Evolutionary conservation across 2,888 invertebrate genomes (phyloP), one percentile per base, ranked within the genome.

Genomic region (Hirtodrosophila histrioides): DNA sequence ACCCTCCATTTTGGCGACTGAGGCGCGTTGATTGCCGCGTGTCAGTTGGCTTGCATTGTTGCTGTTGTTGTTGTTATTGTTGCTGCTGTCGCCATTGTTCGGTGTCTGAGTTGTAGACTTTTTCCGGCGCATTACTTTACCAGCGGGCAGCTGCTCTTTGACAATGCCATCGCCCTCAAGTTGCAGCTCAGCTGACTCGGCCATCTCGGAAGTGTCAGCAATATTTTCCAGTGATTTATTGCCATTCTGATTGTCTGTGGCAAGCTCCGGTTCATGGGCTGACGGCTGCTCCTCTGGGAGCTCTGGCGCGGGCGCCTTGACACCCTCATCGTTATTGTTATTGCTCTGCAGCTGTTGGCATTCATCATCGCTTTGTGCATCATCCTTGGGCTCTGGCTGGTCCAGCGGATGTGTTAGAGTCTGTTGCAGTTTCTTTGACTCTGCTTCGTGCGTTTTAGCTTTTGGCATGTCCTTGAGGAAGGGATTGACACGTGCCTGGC

Each of bases 91-190:
- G 45, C 71, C 62, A 46, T 49, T 58, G 37, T 61, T 69, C 27
- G 69, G 29, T 49, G 64, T 54, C 40, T 88, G 84, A 5, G 84
- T 84, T 29, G 86, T 79, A 10, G 88, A 88, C 78, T 92, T 92
- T 75, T 91, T 91, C 58, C 92, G 84, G 3, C 90, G 88, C 45
- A 92, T 77, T 3, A 95, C 95, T 93, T 95, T 95, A 67, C 95
- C 96, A n/a, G 95, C 94, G 12, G 95, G 94, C 71, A 95, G 89
- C 81, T 94, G 94, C 3, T 94, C 94, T 85, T 94, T 94, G 6
- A 95, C 94, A 50, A 94, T 92, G 37, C 93, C 93, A 51, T 94
- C 93, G 78, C 84, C 88, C 35, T 88, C 88, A 2, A 83, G 54
- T 10, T 94, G 94, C 4, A 92, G 92, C 0, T 94, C 92, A n/a